A percentile compares a stretch with the other conserved stretches of the same genome.
These are phyloP conservation scores for Onthophagus taurus DNA, from an alignment of 1,140 invertebrate species.

Conservation along the genomic window DNA sequence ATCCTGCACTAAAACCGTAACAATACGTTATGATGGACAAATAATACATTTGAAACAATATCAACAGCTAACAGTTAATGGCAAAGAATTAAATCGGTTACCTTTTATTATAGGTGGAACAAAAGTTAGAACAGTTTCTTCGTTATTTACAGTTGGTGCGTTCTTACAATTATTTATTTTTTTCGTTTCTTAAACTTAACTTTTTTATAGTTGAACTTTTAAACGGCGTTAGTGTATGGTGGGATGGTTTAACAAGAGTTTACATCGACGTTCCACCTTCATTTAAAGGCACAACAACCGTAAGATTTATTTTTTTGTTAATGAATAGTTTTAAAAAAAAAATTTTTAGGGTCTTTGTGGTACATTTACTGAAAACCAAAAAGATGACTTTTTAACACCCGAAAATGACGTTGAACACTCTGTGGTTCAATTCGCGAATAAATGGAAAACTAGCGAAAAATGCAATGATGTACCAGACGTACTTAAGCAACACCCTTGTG, in stretches of 20 bases:
- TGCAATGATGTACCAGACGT: slow-evolving; percentile 51
- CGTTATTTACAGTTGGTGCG: slow-evolving; percentile 58
- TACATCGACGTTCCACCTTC: slow-evolving; percentile 70
- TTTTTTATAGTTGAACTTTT: slow-evolving; percentile 54
- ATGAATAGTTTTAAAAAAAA: not conserved
- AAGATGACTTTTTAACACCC: slow-evolving; percentile 81
- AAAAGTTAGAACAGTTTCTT: slow-evolving; percentile 61
- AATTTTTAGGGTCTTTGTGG: slow-evolving; percentile 69
- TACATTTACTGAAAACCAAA: slow-evolving; percentile 77
- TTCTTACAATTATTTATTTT: not conserved
- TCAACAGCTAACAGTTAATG: slow-evolving; percentile 56
- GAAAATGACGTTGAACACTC: slow-evolving; percentile 73
- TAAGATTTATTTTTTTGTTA: not conserved
- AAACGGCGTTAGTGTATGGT: slow-evolving; percentile 71
- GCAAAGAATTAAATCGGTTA: slow-evolving; percentile 54
- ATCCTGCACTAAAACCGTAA: slow-evolving; percentile 75
- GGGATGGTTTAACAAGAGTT: slow-evolving; percentile 70
- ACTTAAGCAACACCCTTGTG: slow-evolving; percentile 56
- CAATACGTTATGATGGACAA: slow-evolving; percentile 41
- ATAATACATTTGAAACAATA: slow-evolving; percentile 63
- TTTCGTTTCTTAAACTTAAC: not conserved
- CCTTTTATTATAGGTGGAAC: slow-evolving; percentile 51
- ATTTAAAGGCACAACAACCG: slow-evolving; percentile 52
- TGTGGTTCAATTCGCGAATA: slow-evolving; percentile 69
- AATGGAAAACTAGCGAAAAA: slow-evolving; percentile 73